Evolutionary conservation across 1,140 invertebrate genomes (phyloP).

Genomic region (Potamilus streckersoni): DNA sequence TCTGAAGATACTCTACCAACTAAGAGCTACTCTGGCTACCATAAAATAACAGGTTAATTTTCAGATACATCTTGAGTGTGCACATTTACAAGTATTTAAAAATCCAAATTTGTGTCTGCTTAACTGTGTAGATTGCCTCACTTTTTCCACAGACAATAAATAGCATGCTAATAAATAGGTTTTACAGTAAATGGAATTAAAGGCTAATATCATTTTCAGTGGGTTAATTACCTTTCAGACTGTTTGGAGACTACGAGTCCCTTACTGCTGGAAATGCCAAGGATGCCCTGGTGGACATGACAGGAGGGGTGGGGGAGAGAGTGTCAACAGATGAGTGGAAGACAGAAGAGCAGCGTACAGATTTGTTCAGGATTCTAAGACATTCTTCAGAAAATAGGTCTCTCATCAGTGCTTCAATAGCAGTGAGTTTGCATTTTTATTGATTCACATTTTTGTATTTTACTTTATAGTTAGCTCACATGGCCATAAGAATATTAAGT

Average conservation of each 20-base stretch:
- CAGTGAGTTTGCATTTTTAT: slow-evolving; percentile 48
- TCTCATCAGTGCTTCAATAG: slow-evolving; percentile 69
- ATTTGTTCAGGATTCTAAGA: slow-evolving; percentile 66
- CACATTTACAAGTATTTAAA: no score
- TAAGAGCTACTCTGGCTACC: no score
- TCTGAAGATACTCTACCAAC: no score
- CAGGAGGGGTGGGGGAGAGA: slow-evolving; percentile 55
- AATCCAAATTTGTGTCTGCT: no score
- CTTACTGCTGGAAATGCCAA: slow-evolving; percentile 56
- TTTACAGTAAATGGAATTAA: no score
- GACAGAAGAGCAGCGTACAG: slow-evolving; percentile 45
- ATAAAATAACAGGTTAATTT: no score
- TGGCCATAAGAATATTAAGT: no score
- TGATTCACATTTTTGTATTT: slow-evolving; percentile 49
- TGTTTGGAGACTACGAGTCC: slow-evolving; percentile 62
- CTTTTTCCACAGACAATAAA: no score
- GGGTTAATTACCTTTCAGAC: slow-evolving; percentile 27
- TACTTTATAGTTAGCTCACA: slow-evolving; percentile 31
- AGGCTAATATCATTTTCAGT: no score
- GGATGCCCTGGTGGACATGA: slow-evolving; percentile 64
- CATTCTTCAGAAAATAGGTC: slow-evolving; percentile 67
- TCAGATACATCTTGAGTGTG: no score
- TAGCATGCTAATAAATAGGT: no score
- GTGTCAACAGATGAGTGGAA: slow-evolving; percentile 49
- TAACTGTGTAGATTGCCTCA: no score